Evolutionary conservation across 64 coral and sea anemone genomes (phyloP), one percentile per base, ranked within the genome.

Genomic region (Montipora capricornis): DNA sequence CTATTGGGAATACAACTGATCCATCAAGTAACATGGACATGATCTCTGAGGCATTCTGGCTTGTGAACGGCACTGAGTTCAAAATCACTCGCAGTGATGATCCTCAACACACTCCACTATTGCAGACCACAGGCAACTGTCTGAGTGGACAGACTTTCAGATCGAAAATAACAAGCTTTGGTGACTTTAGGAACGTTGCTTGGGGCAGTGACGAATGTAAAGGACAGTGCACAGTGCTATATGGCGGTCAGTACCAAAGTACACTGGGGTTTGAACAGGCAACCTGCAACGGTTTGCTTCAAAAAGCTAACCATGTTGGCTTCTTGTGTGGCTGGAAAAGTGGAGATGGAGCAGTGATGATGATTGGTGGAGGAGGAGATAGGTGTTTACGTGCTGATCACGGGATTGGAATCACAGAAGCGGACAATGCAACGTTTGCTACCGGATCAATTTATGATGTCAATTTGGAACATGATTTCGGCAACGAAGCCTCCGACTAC

Each of bases 61-160:
- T 90, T 6, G 75, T 90, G 45, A 90, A 7, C 11, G 89, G 89
- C 11, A 90, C 48, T 6, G 62, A 90, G 26, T 90, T 90, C 8
- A 90, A 80, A 76, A 80, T 90, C 16, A 81, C 89, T 4, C 89
- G 87, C 47, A 89, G 87, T 19, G 87, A 89, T 89, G 87, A 89
- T 44, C 20, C 51, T 48, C 73, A 79, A 53, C 76, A 80, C 44
- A 82, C 80, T 19, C 49, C 80, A 57, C 50, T 82, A 2, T 44
- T 82, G 19, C 6, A 55, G n/a, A 82, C 80, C 80, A 84, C 81
- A 13, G 5, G 24, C 14, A 84, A 84, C 60, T 84, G 81, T 45
- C 19, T 82, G 16, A 48, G 78, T 6, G 77, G 62, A 82, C 61
- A 73, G 19, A 83, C 79, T 6, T 91, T 91, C 12, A 62, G 89